These are phyloP conservation scores for Cataglyphis livida DNA, from an alignment of 2,888 invertebrate species.

Conservation along the genomic window DNA sequence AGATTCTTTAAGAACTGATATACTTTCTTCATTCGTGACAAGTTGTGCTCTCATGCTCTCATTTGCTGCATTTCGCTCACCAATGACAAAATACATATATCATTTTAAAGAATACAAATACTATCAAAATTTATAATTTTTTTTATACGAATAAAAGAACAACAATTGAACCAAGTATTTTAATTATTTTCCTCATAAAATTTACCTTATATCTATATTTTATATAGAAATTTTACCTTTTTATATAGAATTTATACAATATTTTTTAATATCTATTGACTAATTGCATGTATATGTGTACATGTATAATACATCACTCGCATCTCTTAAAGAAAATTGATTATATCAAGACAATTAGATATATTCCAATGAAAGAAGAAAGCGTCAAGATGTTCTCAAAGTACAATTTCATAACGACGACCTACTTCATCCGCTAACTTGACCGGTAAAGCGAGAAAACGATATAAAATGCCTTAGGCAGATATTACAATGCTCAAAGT, in stretches of 20 bases:
- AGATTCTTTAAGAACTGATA: conserved; percentile 22
- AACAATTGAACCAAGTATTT: neutral
- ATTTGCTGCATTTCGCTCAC: neutral
- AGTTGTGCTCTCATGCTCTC: neutral
- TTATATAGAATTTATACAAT: neutral
- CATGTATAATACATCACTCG: neutral
- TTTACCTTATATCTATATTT: neutral
- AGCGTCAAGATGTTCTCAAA: neutral
- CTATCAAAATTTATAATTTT: neutral
- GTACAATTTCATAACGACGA: conserved; percentile 50
- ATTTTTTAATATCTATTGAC: neutral
- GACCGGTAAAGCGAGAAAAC: conserved; percentile 33
- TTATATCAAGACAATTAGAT: neutral
- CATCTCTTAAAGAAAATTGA: neutral
- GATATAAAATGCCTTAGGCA: conserved; percentile 44
- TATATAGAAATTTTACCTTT: neutral
- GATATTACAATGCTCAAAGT: conserved; percentile 46
- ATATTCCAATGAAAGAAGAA: neutral
- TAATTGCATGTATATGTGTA: neutral
- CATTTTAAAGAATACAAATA: neutral
- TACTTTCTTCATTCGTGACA: neutral
- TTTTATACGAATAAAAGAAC: neutral
- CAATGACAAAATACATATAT: neutral
- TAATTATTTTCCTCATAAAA: neutral
- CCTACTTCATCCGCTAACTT: conserved; percentile 34